Evolutionary conservation across 2,888 invertebrate species (phyloP).

Genomic region (Linnaemya tessellans): DNA sequence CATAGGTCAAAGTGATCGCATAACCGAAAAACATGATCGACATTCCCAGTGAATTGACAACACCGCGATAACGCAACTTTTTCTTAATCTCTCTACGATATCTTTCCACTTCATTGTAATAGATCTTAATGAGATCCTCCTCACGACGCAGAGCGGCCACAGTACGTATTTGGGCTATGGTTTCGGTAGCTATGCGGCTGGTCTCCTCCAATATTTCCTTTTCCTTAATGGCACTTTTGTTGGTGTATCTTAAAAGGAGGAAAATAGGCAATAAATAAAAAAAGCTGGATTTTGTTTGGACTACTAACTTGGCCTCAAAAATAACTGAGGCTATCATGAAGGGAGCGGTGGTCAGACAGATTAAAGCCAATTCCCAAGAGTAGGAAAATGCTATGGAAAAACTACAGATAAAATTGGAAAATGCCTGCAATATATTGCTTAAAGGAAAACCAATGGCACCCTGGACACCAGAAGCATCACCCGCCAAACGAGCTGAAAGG

Average conservation of each 20-base stretch:
- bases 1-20: slow-evolving; percentile 88
- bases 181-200: slow-evolving; percentile 89
- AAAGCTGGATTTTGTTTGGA: too few species aligned
- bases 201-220: slow-evolving; percentile 87
- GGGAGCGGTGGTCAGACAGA: slow-evolving; percentile 87
- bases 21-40: slow-evolving; percentile 89
- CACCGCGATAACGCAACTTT: slow-evolving; percentile 86
- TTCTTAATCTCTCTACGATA: slow-evolving; percentile 84
- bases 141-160: slow-evolving; percentile 88
- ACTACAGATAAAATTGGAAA: slow-evolving; percentile 87
- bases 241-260: slow-evolving; percentile 83
- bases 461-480: slow-evolving; percentile 89
- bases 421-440: slow-evolving; percentile 88
- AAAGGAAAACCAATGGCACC: slow-evolving; percentile 89
- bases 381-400: slow-evolving; percentile 86
- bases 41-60: slow-evolving; percentile 89
- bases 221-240: slow-evolving; percentile 86
- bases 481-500: slow-evolving; percentile 87
- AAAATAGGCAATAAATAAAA: too few species aligned
- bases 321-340: slow-evolving; percentile 88
- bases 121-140: slow-evolving; percentile 85
- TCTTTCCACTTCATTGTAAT: slow-evolving; percentile 85
- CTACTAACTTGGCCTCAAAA: slow-evolving; percentile 85
- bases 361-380: slow-evolving; percentile 89
- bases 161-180: slow-evolving; percentile 89